Evolutionary conservation across 2,113 vertebrate genomes (phyloP), one percentile per base, ranked within the genome.

Genomic region (Dipodomys spectabilis): DNA sequence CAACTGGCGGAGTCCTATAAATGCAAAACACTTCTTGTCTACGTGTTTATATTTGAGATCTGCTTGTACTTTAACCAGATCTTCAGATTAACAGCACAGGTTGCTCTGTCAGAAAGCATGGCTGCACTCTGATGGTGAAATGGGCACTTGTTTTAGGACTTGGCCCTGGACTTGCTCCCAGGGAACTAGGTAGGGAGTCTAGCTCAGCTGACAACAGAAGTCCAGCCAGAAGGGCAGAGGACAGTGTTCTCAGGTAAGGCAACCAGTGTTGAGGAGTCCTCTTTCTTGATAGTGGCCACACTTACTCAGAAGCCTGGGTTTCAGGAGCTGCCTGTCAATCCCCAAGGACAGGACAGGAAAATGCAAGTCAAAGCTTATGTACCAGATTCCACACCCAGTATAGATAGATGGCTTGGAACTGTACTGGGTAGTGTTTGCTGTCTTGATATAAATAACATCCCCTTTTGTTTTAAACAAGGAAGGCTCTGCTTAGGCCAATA

Each of bases 41-140:
- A 3, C 23, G 25, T 57, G 32, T 27, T 11, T 5, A 49, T 77
- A 20, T 57, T 73, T 44, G 60, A 91, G 64, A 27, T 84, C 65
- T 72, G 28, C 30, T 83, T 89, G 69, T 85, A 60, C 78, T 95
- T 93, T 94, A 84, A 84, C 69, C 75, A 77, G 30, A 28, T 53
- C 60, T 91, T 71, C 78, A 10, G 45, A 65, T 77, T 44, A 91
- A 69, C 71, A 67, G 69, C 69, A 90, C 49, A 45, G 25, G 20
- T 44, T 49, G 19, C 81, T 7, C 12, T 65, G 27, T 77, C 2
- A 81, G 83, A 75, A 80, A 77, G 45, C 11, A 32, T 2, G 16
- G 18, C 44, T 88, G 18, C 86, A 93, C 94, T 88, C 73, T 88
- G 18, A 49, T 62, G 84, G 62, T 67, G 39, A 94, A 92, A 74